Percentiles rank a stretch among this genome's conserved stretches.
Conservation (phyloP, 37 sponge, comb jelly and placozoan species). For the Amphimedon queenslandica region DNA sequence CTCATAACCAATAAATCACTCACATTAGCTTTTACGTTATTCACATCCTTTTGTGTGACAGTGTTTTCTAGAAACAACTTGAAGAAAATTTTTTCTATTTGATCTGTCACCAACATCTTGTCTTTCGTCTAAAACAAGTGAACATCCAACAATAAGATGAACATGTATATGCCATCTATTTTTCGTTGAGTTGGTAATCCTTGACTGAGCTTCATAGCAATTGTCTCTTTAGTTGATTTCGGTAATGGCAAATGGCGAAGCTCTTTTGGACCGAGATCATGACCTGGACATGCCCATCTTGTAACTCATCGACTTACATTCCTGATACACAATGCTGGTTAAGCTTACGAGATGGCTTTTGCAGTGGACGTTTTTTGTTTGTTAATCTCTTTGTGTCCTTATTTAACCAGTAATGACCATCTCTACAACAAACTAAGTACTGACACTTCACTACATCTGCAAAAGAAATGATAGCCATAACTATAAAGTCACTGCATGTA, state of each 20-base stretch:
- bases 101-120: slow-evolving; percentile 13
- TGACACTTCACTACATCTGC: no score
- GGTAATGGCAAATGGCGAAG: neutral
- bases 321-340: neutral
- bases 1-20: slow-evolving; percentile 3
- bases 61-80: slow-evolving; percentile 3
- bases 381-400: neutral
- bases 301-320: neutral
- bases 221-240: neutral
- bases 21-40: slow-evolving; percentile 14
- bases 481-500: no score
- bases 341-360: neutral
- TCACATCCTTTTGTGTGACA: no score
- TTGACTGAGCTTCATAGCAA: neutral
- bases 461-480: no score
- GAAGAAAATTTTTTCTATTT: slow-evolving; percentile 1
- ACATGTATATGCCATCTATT: neutral
- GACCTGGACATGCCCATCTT: neutral
- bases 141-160: neutral
- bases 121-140: slow-evolving; percentile 5
- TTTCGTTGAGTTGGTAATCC: neutral
- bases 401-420: neutral
- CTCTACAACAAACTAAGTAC: slow-evolving; percentile 1
- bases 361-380: slow-evolving; percentile 6
- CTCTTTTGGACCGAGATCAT: neutral